A percentile compares a stretch with the other conserved stretches of the same genome.
Conservation (phyloP, 2,797 vertebrate genomes). For the Aselliscus stoliczkanus region DNA sequence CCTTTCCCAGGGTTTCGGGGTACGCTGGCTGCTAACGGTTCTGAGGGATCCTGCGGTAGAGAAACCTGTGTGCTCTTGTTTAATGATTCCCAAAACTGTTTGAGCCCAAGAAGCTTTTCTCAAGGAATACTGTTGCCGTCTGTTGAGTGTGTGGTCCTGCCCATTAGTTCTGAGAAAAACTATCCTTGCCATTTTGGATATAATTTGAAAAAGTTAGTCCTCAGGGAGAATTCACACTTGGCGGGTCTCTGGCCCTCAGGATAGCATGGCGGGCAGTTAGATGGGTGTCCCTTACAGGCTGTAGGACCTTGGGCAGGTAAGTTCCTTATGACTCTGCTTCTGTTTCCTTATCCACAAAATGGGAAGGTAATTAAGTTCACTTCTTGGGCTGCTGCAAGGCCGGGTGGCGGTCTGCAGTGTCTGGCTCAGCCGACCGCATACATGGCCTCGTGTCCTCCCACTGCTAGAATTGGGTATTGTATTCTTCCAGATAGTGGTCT, state of each 20-base stretch:
- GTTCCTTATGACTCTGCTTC: too few species aligned
- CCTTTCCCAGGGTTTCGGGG: not conserved
- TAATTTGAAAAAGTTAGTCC: not conserved
- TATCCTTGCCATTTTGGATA: not conserved
- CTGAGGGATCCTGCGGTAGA: not conserved
- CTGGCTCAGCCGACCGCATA: fast-evolving
- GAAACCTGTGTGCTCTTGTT: fast-evolving
- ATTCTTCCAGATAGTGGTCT: not conserved
- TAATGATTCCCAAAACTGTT: not conserved
- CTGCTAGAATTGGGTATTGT: fast-evolving
- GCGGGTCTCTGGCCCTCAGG: too few species aligned
- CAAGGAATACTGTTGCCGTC: not conserved
- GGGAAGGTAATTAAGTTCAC: fast-evolving
- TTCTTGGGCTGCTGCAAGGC: too few species aligned
- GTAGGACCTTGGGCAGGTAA: not conserved
- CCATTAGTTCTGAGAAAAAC: not conserved
- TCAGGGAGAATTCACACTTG: fast-evolving
- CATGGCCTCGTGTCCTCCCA: not conserved
- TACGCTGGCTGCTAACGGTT: fast-evolving
- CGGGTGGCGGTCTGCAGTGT: fast-evolving
- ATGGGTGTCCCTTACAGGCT: not conserved
- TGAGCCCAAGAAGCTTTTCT: not conserved
- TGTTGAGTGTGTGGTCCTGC: not conserved
- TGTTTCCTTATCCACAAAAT: not conserved
- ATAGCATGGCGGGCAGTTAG: fast-evolving